A percentile compares a stretch with the other conserved stretches of the same genome.
Conservation (phyloP, 2,797 vertebrate species). For the Rhyacichthys aspro region DNA sequence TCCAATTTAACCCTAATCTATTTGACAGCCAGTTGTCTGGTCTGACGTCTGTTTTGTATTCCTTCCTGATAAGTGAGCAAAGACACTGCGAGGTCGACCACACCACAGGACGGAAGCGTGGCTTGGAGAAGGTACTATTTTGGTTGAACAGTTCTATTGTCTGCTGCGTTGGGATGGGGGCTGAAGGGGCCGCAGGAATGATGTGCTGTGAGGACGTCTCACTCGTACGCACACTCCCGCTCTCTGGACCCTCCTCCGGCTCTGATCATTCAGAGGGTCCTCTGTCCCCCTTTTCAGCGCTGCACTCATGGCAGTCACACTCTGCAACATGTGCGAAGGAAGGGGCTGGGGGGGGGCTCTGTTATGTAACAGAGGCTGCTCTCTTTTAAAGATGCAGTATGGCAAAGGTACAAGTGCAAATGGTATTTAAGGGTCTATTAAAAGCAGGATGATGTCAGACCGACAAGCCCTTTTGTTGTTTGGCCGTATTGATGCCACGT, state of each 20-base stretch:
- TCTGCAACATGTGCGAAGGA: constrained; percentile 74
- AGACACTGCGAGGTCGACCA: constrained; percentile 55
- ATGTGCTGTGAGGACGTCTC: constrained; percentile 52
- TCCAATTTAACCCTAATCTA: not conserved
- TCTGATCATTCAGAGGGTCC: constrained; percentile 69
- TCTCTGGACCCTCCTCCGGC: constrained; percentile 44
- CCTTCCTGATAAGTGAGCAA: constrained; percentile 61
- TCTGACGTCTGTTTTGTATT: constrained; percentile 7
- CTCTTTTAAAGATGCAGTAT: constrained; percentile 70
- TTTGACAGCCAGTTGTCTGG: not conserved
- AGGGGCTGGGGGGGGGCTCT: constrained; percentile 33
- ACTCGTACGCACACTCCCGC: constrained; percentile 29
- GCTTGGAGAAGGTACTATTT: constrained; percentile 75
- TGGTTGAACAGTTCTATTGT: constrained; percentile 78
- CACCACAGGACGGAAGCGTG: constrained; percentile 69
- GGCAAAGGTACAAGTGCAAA: constrained; percentile 47
- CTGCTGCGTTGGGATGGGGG: constrained; percentile 39
- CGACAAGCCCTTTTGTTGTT: constrained; percentile 61
- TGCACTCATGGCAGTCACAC: constrained; percentile 74
- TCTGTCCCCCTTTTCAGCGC: constrained; percentile 68
- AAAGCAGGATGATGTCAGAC: constrained; percentile 57
- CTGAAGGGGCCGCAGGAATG: constrained; percentile 50
- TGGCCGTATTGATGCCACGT: constrained; percentile 46
- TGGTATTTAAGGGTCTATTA: constrained; percentile 27
- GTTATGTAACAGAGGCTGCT: constrained; percentile 72